These are phyloP conservation scores for Murina feae DNA, from an alignment of 2,113 vertebrate genomes.

Conservation along the genomic window DNA sequence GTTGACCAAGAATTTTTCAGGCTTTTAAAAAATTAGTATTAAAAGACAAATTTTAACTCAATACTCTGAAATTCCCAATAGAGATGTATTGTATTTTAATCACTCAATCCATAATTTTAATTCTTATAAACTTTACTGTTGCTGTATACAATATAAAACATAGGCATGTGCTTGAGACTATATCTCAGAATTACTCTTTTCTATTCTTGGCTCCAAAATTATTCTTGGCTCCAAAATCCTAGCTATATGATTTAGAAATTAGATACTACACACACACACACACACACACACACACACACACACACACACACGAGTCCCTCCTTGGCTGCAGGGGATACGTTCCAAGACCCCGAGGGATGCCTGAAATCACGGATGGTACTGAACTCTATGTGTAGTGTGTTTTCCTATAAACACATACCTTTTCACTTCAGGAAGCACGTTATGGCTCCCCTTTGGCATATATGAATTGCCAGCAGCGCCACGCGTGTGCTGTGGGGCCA, in stretches of 20 bases:
- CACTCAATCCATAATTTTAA: conserved; percentile 41
- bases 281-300: not conserved
- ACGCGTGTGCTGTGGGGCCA: not conserved
- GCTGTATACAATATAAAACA: conserved; percentile 17
- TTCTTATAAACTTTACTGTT: conserved; percentile 27
- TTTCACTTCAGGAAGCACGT: not conserved
- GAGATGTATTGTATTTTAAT: conserved; percentile 37
- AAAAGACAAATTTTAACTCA: conserved; percentile 36
- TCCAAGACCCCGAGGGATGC: not conserved
- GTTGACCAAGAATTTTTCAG: conserved; percentile 27
- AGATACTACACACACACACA: not conserved
- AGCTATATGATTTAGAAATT: not conserved
- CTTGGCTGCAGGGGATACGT: not conserved
- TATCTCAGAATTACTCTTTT: conserved; percentile 28
- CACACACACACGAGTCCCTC: not conserved
- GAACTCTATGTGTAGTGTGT: not conserved
- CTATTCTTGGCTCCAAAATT: no score
- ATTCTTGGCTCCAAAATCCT: conserved; percentile 13
- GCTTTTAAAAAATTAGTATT: not conserved
- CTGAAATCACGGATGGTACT: not conserved
- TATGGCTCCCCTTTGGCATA: not conserved
- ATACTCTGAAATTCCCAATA: conserved; percentile 10
- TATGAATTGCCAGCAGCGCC: not conserved
- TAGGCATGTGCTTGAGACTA: not conserved
- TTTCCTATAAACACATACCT: not conserved